Evolutionary conservation across 2,888 invertebrate species (phyloP), one percentile per base, ranked within the genome.

Genomic region (Hirtodrosophila cameraria): DNA sequence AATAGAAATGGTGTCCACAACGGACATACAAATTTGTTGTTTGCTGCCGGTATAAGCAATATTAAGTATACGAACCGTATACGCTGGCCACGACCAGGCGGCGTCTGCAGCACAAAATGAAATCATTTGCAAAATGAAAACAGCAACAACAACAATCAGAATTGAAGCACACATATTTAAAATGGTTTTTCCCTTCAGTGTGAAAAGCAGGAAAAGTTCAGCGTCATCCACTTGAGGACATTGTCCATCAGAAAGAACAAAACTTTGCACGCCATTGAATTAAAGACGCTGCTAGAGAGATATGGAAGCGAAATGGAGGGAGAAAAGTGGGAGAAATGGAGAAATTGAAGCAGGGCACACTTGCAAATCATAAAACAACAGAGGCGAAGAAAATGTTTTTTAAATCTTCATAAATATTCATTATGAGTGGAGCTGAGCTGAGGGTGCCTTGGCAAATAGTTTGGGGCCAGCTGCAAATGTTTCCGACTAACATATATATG

Each of bases 371-470:
- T 88, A 89, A 89, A 89, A 88, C 80, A 88, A 89, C 83, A 82
- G 84, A 86, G 75, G 76, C 83, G 83, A 75, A 75, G 88, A 87
- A 88, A 89, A 88, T 87, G 83, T 77, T 88, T 83, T 87, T 79
- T 86, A 88, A 88, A 88, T 82, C 82, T 84, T 88, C 84, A 89
- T 89, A 89, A 89, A 89, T 89, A 89, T 89, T 89, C 88, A 89
- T 89, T 87, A 80, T 64, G 72, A 57, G 55, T 64, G 67, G 41
- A 18, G 18, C 18, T 5, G 18, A 5, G 18, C 3, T 20, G 18
- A 5, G 60, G 67, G 64, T 62, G 70, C 75, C 63, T 5, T 68
- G 70, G 81, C 73, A 86, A 83, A 83, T 83, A 83, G 86, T 83
- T 82, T 80, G 65, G 60, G 78, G 79, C 60, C 76, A 73, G 68